Conservation (phyloP, 2,797 vertebrate genomes). For the Neosalanx taihuensis region DNA sequence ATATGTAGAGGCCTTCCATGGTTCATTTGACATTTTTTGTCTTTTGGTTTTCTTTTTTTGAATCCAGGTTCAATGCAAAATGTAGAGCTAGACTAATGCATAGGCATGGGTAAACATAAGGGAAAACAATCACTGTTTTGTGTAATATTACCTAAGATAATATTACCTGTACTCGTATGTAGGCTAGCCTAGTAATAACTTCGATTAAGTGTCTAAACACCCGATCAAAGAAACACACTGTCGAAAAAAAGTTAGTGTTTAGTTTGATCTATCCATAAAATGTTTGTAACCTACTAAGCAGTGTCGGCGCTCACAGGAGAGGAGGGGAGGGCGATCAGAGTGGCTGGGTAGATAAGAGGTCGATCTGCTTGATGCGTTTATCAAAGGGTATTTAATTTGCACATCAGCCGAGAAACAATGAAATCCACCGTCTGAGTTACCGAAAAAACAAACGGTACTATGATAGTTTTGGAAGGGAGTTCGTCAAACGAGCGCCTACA, state of each 20-base stretch:
- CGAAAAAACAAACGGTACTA: conserved; percentile 66
- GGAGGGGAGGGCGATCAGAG: conserved; percentile 56
- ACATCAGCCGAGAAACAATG: conserved; percentile 37
- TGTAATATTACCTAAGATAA: no score
- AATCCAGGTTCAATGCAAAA: no score
- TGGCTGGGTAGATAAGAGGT: conserved; percentile 65
- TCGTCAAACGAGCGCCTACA: conserved; percentile 60
- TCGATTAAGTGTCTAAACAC: no score
- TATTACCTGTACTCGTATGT: no score
- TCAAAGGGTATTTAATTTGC: conserved; percentile 41
- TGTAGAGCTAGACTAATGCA: no score
- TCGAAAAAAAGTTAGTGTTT: background rate
- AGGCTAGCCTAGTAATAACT: no score
- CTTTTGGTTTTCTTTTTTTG: no score
- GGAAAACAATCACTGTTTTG: no score
- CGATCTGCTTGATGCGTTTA: conserved; percentile 48
- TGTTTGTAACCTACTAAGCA: background rate
- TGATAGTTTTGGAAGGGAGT: conserved; percentile 60
- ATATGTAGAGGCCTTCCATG: no score
- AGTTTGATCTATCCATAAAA: background rate
- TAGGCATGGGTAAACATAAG: no score
- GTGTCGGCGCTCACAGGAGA: conserved; percentile 58
- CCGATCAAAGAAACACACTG: no score
- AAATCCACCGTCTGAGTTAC: conserved; percentile 44
- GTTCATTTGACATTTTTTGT: no score